Conservation (phyloP, 2,797 vertebrate species). For the Sphenodon punctatus region DNA sequence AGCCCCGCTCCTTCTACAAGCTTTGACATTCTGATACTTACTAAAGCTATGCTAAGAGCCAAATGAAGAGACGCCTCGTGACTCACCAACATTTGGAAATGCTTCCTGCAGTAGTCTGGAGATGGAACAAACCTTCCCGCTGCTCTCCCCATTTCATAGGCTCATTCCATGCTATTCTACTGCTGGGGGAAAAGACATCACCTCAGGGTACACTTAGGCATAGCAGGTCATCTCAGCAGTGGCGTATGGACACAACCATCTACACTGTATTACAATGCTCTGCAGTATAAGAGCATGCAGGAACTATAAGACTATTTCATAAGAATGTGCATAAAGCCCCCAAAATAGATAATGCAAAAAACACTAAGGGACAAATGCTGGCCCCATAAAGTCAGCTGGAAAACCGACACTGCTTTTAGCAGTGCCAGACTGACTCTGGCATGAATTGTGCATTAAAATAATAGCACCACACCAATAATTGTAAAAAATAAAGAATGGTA, state of each 20-base stretch:
- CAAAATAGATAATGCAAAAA: too few species aligned
- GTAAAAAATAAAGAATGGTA: slow-evolving; percentile 32
- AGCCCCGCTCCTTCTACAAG: too few species aligned
- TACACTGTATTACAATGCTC: not conserved
- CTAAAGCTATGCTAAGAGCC: too few species aligned
- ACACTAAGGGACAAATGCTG: too few species aligned
- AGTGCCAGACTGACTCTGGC: too few species aligned
- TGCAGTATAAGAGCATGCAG: too few species aligned
- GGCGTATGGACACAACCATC: not conserved
- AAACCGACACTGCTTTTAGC: too few species aligned
- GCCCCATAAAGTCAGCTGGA: too few species aligned
- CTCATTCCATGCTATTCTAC: not conserved
- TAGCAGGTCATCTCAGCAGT: not conserved
- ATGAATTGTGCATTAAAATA: too few species aligned
- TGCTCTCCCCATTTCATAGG: not conserved
- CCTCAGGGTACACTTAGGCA: slow-evolving; percentile 15
- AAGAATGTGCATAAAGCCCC: too few species aligned
- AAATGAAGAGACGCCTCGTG: not conserved
- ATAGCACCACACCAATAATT: too few species aligned
- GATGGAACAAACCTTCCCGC: not conserved
- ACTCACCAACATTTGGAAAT: not conserved
- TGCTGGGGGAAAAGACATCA: not conserved
- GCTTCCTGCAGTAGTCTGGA: not conserved
- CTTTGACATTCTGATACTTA: too few species aligned
- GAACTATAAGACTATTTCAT: not conserved